These are phyloP conservation scores for Ia io DNA, from an alignment of 2,113 vertebrate genomes.

Conservation along the genomic window DNA sequence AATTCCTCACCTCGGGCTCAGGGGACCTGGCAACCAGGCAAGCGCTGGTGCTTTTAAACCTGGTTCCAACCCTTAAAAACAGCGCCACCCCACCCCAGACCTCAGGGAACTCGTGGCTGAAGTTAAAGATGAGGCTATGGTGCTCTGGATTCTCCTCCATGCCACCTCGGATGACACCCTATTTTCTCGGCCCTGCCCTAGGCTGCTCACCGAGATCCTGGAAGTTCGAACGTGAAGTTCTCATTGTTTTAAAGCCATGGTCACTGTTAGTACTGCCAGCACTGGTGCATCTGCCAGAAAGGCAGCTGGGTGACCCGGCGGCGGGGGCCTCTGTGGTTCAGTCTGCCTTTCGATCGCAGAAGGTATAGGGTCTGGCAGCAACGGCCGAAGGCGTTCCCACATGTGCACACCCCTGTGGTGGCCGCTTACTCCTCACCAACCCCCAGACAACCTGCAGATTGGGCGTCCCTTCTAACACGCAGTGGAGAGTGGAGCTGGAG, in stretches of 20 bases:
- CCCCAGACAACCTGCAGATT: neutral
- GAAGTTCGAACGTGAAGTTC: neutral
- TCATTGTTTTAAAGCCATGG: neutral
- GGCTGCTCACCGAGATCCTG: neutral
- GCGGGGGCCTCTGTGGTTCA: neutral
- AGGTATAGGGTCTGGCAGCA: neutral
- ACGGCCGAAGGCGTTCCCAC: neutral
- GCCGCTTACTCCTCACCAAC: neutral
- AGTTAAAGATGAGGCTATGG: neutral
- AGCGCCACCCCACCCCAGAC: neutral
- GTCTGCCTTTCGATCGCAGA: neutral
- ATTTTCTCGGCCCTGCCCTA: fast-evolving
- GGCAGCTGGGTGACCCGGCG: neutral
- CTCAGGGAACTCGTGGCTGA: neutral
- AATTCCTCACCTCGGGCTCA: slow-evolving; percentile 71
- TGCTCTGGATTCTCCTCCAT: neutral
- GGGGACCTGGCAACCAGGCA: slow-evolving; percentile 77
- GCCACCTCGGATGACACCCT: fast-evolving
- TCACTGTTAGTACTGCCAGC: no score
- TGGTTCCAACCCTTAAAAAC: slow-evolving; percentile 36
- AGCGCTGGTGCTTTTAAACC: slow-evolving; percentile 56
- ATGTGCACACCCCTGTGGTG: neutral
- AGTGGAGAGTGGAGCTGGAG: neutral
- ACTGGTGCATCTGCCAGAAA: neutral
- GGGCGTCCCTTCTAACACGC: neutral